Base-by-base conservation (phyloP, 2,113 vertebrate species). In the Galemys pyrenaicus region DNA sequence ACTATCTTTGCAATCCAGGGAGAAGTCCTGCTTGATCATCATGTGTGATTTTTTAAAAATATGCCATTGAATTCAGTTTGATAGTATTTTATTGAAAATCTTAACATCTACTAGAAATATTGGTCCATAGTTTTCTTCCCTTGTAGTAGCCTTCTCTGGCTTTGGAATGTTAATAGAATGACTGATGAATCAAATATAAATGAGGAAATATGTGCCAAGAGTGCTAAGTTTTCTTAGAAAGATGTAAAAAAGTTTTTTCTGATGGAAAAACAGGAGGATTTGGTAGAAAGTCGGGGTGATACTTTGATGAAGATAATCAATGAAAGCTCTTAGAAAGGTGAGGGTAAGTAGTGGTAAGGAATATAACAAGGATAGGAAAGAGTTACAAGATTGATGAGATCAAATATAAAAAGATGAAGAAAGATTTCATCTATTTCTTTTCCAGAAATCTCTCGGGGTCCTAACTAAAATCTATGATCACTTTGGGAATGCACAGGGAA, bases 131-230 rank as follows among this genome's bases (percentile, higher is more conserved):
- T 51, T 75, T n/a, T 49, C 16, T 51, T 75, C 51, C 44, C 46
- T 51, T 49, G 19, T 35, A 51, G 46, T n/a, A 22, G 3, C 30
- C 46, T 46, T 46, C 16, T 75, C 77, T 58, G 24, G 54, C 15
- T 79, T 79, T 60, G 77, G 54, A 8, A 28, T 39, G 5, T 94
- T 70, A 77, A 5, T 12, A 92, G 28, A 19, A 89, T 71, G 56
- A 89, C 56, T 92, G 64, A 37, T 30, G 30, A 77, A 44, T 86
- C 35, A 92, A 8, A n/a, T 26, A 46, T 51, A 86, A 92, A 89
- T 41, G 15, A 89, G 30, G 15, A 85, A 68, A 84, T 85, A 16
- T 39, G 58, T 3, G 5, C 26, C 9, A 62, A 30, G 37, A 67
- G 9, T n/a, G 24, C 5, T 35, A 75, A 44, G 30, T 87, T 87